Evolutionary conservation across 2,888 invertebrate species (phyloP), one percentile per base, ranked within the genome.

Genomic region (Parnassius smintheus): DNA sequence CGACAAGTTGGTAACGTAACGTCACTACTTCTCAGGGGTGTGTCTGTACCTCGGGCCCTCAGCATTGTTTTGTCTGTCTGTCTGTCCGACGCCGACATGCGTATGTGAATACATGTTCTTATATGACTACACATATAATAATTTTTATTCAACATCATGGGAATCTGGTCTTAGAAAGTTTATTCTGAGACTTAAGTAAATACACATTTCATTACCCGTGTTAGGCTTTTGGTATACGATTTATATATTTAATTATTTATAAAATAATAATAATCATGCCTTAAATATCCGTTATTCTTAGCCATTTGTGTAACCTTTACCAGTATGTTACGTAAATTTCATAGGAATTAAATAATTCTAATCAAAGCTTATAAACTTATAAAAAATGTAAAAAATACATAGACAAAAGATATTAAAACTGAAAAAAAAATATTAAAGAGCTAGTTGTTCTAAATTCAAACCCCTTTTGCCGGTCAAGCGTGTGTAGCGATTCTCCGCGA

Each of bases 21-120:
- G 75, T 77, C 82, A 80, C 82, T 82, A 78, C 66, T 69, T 76
- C 79, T 75, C 73, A 78, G 81, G 87, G 89, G 89, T 85, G 90
- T 90, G 91, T 84, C 89, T 71, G 80, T 73, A 80, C 88, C 88
- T 76, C 80, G 76, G 79, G 88, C 83, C 80, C 67, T 70, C 71
- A 72, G 87, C 87, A 91, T 91, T 91, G 91, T 91, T 88, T 88
- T 85, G 90, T 87, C 83, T 78, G 87, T 85, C 84, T 78, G 84
- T 88, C 87, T 87, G 89, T 88, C 86, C 80, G 77, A 76, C 75
- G 78, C 84, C 83, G 82, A 81, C 82, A 72, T 78, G 71, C 70
- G 73, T 68, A 69, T 68, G 66, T 67, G 69, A 77, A 73, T 74
- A 75, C 72, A 70, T 76, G 71, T 73, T 68, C 72, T 71, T 73